Conservation (phyloP, 1,140 invertebrate species). For the Pogonomyrmex californicus region DNA sequence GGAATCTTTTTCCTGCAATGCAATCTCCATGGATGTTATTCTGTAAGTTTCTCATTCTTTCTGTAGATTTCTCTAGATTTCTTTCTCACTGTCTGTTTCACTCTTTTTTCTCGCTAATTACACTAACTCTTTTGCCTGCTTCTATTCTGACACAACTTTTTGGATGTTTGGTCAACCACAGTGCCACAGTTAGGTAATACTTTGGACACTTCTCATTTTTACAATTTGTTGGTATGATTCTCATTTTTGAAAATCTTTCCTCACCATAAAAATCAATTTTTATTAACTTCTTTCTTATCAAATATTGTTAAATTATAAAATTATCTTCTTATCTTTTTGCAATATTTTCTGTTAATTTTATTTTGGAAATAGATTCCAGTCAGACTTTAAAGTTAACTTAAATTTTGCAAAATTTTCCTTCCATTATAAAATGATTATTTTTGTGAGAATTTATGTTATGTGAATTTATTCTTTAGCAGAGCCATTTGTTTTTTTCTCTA, state of each 20-base stretch:
- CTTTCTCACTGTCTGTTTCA: conserved; percentile 26
- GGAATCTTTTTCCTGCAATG: conserved; percentile 71
- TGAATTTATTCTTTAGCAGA: not conserved
- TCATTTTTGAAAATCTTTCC: not conserved
- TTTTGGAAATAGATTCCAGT: not conserved
- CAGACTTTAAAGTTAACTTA: not conserved
- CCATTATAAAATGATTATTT: not conserved
- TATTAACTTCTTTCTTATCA: not conserved
- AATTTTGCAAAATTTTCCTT: not conserved
- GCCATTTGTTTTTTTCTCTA: not conserved
- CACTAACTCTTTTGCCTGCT: conserved; percentile 65
- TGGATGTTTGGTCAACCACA: conserved; percentile 70
- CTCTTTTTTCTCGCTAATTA: conserved; percentile 60
- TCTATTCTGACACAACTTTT: conserved; percentile 73
- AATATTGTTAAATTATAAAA: not conserved
- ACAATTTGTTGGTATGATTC: not conserved
- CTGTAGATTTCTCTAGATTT: conserved; percentile 43
- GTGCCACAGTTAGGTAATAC: conserved; percentile 74
- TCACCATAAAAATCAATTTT: not conserved
- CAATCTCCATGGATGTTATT: conserved; percentile 69
- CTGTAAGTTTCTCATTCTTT: conserved; percentile 66
- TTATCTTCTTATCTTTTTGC: conserved; percentile 9
- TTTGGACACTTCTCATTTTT: conserved; percentile 30
- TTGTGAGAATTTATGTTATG: not conserved
- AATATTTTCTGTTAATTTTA: conserved; percentile 7